Percentiles rank a stretch among this genome's conserved stretches.
These are phyloP conservation scores for Eupithecia dodoneata DNA, from an alignment of 2,888 invertebrate genomes.

Conservation along the genomic window DNA sequence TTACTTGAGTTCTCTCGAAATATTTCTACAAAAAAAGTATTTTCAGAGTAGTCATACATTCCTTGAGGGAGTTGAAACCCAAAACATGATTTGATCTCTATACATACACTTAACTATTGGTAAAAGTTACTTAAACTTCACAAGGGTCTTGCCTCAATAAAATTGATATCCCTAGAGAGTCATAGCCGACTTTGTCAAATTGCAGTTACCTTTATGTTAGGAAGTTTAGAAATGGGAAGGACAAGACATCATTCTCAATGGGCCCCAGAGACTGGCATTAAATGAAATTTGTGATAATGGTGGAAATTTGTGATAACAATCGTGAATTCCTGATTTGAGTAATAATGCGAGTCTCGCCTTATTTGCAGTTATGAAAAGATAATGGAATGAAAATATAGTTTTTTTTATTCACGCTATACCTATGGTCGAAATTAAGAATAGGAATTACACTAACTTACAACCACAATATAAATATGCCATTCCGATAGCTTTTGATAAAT, in stretches of 20 bases:
- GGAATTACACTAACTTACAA: background rate
- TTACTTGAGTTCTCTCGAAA: constrained; percentile 6
- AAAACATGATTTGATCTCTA: constrained; percentile 1
- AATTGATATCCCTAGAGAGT: constrained; percentile 29
- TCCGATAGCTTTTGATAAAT: background rate
- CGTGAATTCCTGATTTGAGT: background rate
- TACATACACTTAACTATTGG: constrained; percentile 16
- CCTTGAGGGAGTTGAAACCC: background rate
- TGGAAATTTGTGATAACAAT: background rate
- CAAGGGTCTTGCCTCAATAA: constrained; percentile 20
- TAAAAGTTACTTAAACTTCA: constrained; percentile 24
- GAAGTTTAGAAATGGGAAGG: constrained; percentile 22
- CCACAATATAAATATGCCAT: background rate
- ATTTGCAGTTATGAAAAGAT: background rate
- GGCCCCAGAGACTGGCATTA: background rate
- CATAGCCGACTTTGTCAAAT: constrained; percentile 28
- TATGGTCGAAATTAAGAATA: background rate
- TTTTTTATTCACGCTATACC: background rate
- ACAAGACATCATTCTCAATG: constrained; percentile 19
- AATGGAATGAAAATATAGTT: background rate
- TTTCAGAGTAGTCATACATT: background rate
- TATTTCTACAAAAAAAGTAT: background rate
- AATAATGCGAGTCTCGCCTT: background rate
- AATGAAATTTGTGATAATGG: background rate
- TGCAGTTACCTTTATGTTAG: constrained; percentile 29